These are phyloP conservation scores for Cecropterus lyciades DNA, from an alignment of 1,140 invertebrate genomes.

Conservation along the genomic window DNA sequence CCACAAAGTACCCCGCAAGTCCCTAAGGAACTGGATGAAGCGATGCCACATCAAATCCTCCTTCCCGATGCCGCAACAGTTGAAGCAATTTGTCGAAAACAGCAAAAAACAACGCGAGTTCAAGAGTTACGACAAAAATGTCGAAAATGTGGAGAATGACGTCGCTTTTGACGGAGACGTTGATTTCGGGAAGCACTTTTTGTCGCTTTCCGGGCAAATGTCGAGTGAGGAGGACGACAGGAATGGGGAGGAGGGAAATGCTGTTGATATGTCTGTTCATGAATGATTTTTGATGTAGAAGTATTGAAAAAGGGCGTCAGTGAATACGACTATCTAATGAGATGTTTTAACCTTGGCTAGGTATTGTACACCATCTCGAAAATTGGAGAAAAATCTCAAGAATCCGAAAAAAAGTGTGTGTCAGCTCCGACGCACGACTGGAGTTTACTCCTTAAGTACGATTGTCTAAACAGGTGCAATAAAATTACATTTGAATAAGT, in stretches of 20 bases:
- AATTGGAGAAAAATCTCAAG: too few species aligned
- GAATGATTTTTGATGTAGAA: slow-evolving; percentile 46
- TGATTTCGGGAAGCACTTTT: slow-evolving; percentile 72
- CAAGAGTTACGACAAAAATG: slow-evolving; percentile 47
- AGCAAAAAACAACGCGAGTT: slow-evolving; percentile 79
- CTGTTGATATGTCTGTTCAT: slow-evolving; percentile 69
- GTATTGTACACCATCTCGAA: too few species aligned
- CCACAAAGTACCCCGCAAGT: slow-evolving; percentile 83
- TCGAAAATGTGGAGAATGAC: slow-evolving; percentile 47
- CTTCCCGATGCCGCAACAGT: slow-evolving; percentile 82
- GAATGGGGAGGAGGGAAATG: slow-evolving; percentile 44
- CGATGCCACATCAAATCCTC: slow-evolving; percentile 83
- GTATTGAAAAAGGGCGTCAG: too few species aligned
- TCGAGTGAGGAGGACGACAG: slow-evolving; percentile 64
- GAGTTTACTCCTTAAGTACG: slow-evolving; percentile 7
- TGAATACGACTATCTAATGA: too few species aligned
- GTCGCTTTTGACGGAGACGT: slow-evolving; percentile 43
- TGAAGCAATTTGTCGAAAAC: slow-evolving; percentile 83
- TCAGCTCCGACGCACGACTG: slow-evolving; percentile 10
- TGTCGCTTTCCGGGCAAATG: slow-evolving; percentile 47
- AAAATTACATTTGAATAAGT: too few species aligned
- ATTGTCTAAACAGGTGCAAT: too few species aligned
- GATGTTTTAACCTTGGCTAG: too few species aligned
- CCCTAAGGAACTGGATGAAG: slow-evolving; percentile 84
- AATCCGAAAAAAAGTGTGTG: too few species aligned